Conservation (phyloP, 2,888 invertebrate genomes). For the Sussaba pulchella region DNA sequence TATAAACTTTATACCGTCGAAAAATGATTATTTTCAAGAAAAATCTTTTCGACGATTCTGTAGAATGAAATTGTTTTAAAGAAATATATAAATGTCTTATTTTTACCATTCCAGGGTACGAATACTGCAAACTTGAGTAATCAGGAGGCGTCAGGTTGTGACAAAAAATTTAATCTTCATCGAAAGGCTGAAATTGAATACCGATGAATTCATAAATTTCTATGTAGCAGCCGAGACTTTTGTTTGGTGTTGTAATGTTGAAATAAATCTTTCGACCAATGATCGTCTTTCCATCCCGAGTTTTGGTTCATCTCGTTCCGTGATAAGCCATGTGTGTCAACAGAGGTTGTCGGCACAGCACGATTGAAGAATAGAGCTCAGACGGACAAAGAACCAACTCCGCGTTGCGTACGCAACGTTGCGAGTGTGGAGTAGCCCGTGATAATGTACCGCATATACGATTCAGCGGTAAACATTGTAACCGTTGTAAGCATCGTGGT, state of each 20-base stretch:
- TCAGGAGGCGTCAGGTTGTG: background rate
- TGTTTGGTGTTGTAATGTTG: background rate
- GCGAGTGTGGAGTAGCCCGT: background rate
- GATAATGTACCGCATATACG: background rate
- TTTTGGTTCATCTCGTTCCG: background rate
- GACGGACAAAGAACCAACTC: too few species aligned
- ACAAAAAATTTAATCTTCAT: background rate
- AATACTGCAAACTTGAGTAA: slow-evolving; percentile 72
- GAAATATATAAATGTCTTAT: too few species aligned
- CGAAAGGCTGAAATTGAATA: slow-evolving; percentile 13
- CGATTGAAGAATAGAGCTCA: too few species aligned
- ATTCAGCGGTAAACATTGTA: slow-evolving; percentile 1
- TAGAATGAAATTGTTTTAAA: background rate
- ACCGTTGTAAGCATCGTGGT: background rate
- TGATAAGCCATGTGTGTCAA: background rate
- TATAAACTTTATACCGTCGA: too few species aligned
- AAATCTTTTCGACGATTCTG: too few species aligned
- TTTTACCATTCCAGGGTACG: slow-evolving; percentile 55
- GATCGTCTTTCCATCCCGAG: background rate
- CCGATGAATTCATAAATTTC: slow-evolving; percentile 1
- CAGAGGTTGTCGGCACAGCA: too few species aligned
- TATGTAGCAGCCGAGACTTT: background rate
- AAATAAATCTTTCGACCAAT: slow-evolving; percentile 10
- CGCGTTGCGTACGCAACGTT: background rate
- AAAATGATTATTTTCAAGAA: too few species aligned